These are phyloP conservation scores for Halocaridina rubra DNA, from an alignment of 2,888 invertebrate genomes.

Conservation along the genomic window DNA sequence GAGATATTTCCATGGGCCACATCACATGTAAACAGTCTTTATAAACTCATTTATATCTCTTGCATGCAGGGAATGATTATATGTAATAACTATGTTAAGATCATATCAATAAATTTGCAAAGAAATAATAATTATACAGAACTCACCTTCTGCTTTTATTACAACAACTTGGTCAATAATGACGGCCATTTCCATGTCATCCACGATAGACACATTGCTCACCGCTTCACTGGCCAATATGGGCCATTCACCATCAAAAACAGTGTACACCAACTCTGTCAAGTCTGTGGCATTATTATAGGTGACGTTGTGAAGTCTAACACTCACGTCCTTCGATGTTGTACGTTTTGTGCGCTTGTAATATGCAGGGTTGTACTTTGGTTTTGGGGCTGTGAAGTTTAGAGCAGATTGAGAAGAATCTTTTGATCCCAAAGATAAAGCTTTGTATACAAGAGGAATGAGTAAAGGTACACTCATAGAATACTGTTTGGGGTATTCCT, in stretches of 20 bases:
- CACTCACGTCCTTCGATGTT: neutral
- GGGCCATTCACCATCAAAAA: slow-evolving; percentile 42
- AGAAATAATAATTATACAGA: no score
- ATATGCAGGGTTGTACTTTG: neutral
- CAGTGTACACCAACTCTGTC: slow-evolving; percentile 51
- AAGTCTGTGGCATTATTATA: slow-evolving; percentile 35
- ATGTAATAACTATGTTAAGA: no score
- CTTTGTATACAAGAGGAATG: neutral
- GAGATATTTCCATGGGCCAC: no score
- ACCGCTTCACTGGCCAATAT: slow-evolving; percentile 39
- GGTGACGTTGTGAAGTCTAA: slow-evolving; percentile 45
- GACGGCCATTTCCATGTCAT: slow-evolving; percentile 46
- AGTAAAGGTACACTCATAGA: neutral
- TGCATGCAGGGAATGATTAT: no score
- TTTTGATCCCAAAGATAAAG: neutral
- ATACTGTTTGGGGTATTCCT: neutral
- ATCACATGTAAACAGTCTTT: no score
- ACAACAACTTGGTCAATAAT: slow-evolving; percentile 35
- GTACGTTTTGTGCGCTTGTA: neutral
- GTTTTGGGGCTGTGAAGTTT: neutral
- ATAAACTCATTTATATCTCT: no score
- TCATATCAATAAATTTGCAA: no score
- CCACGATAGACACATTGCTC: neutral
- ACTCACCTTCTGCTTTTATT: slow-evolving; percentile 49
- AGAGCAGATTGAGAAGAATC: neutral